phyloP scores from a whole-genome alignment of 1,140 invertebrate genomes.

The Philaenus spumarius region DNA sequence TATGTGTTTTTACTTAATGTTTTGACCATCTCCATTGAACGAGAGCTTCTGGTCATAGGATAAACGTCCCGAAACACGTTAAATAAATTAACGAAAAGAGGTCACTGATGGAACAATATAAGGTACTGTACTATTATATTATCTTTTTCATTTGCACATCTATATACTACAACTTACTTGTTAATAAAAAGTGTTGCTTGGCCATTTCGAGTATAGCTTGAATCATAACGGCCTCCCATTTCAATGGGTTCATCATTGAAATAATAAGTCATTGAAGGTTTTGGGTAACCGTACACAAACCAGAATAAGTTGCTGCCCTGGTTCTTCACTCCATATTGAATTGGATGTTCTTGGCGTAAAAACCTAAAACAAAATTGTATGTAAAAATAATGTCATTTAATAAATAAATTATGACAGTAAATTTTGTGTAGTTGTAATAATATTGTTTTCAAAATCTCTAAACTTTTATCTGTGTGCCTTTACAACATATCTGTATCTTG shows the following conservation, averaged over 20 bases:
- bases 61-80: too few relatives aligned
- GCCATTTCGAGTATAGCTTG: conserved; percentile 81
- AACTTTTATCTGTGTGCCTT: neutral
- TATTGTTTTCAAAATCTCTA: neutral
- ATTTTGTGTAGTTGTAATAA: too few relatives aligned
- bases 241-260: conserved; percentile 79
- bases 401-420: too few relatives aligned
- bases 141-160: too few relatives aligned
- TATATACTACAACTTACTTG: conserved; percentile 55
- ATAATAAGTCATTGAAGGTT: conserved; percentile 81
- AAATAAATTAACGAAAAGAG: too few relatives aligned
- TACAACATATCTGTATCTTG: neutral
- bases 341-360: conserved; percentile 73
- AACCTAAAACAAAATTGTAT: conserved; percentile 46
- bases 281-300: conserved; percentile 90
- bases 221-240: conserved; percentile 71
- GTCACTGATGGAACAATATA: too few relatives aligned
- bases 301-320: conserved; percentile 82
- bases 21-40: too few relatives aligned
- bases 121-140: too few relatives aligned
- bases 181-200: conserved; percentile 82
- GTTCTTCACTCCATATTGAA: conserved; percentile 81
- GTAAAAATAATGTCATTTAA: neutral
- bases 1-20: too few relatives aligned
- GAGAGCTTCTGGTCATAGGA: too few relatives aligned